Evolutionary conservation across 2,888 invertebrate genomes (phyloP), one percentile per base, ranked within the genome.

Genomic region (Acleris literana): DNA sequence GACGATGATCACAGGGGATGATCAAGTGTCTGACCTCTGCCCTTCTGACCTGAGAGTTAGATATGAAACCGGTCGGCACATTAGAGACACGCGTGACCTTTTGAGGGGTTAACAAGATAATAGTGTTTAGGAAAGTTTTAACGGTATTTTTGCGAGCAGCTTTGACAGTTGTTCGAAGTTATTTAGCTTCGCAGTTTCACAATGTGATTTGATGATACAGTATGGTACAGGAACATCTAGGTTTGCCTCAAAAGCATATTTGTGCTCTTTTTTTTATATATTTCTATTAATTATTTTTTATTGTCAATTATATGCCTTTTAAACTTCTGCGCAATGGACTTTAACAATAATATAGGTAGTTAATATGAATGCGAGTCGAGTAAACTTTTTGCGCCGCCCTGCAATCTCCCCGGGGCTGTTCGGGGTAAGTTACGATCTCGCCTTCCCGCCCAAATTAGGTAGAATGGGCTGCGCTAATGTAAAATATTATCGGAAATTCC

Each of bases 81-180:
- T 69, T 57, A 64, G 39, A 69, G 70, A 68, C 76, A 74, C 74
- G 74, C 74, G 77, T 71, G 70, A 55, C 65, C 68, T 56, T 55
- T 69, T 57, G 43, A 68, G 52, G 69, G 69, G 69, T 67, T 68
- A 64, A 65, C 55, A 2, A 56, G 39, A 39, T 63, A 63, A 64
- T 59, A 65, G 65, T 55, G 55, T 58, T 53, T 57, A 55, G 52
- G 39, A 39, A 48, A 55, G 59, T 64, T 39, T 49, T 66, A 62
- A 66, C 65, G 53, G 56, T 53, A 53, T 61, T 62, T 62, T 57
- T 17, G 43, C 43, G 18, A 49, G 18, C 11, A 46, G 52, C 52
- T 46, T 56, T 22, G 25, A 3, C n/a, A 57, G 57, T 43, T 39
- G 39, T 33, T 33, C 3, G 39, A 39, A 39, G 13, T 39, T 39